phyloP scores from a whole-genome alignment of 2,113 vertebrate genomes.

The Lamprologus callipterus region DNA sequence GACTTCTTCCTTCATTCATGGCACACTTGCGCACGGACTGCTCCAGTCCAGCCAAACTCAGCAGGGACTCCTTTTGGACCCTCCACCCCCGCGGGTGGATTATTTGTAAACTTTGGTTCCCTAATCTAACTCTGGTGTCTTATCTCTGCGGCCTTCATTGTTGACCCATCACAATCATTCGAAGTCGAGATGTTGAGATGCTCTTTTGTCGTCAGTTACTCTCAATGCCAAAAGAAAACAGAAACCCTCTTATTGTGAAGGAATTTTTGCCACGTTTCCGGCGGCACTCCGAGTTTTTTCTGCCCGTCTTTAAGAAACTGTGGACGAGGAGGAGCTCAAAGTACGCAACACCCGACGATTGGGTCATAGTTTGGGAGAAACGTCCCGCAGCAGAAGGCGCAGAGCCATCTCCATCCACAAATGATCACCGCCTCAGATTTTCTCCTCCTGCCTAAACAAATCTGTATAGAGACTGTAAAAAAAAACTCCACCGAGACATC shows the following conservation, averaged over 20 bases:
- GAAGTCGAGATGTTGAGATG: background rate
- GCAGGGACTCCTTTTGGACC: background rate
- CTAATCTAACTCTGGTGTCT: background rate
- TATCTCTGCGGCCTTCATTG: background rate
- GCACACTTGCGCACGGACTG: background rate
- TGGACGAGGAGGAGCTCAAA: conserved; percentile 48
- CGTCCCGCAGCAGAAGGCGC: conserved; percentile 53
- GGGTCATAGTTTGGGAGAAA: conserved; percentile 54
- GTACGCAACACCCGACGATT: conserved; percentile 51
- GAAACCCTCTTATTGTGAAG: conserved; percentile 23
- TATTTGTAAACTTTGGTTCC: background rate
- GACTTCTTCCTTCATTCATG: background rate
- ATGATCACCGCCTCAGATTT: background rate
- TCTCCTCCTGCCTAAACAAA: background rate
- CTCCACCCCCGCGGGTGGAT: background rate
- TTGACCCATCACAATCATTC: background rate
- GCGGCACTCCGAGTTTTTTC: background rate
- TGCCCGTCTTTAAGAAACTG: background rate
- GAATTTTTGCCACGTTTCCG: background rate
- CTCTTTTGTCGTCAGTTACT: background rate
- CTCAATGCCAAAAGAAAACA: background rate
- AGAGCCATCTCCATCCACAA: background rate
- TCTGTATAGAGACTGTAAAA: background rate
- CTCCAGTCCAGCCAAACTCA: background rate
- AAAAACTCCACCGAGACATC: background rate